Evolutionary conservation across 37 sponge, comb jelly and placozoan species (phyloP), one percentile per base, ranked within the genome.

Genomic region (Diacarnus erythraeanus): DNA sequence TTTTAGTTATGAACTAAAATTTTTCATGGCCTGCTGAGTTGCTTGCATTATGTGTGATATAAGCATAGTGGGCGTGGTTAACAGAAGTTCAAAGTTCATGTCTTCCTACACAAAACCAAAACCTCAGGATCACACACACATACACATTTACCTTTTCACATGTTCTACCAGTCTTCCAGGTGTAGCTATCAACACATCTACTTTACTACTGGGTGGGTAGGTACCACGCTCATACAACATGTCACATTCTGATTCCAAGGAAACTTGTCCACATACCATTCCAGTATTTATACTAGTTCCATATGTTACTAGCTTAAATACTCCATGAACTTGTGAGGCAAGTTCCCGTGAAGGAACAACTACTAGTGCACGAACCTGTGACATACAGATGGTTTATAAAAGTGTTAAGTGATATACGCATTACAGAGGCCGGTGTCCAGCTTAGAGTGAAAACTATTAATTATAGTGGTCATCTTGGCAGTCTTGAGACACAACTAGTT

Each of bases 141-240:
- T n/a, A n/a, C n/a, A n/a, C n/a, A n/a, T 12, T 47, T 12, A 56
- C 69, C 64, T 8, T 3, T 74, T 25, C 23, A 92, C 34, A 74
- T 94, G 90, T 54, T 94, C 88, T 15, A 87, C 89, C 20, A 98
- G 84, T 18, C 91, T 69, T 0, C 96, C 99, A 37, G 99, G 99
- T 27, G 99, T 98, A 8, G 92, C 71, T 29, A 98, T 69, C 17
- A 94, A 41, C 1, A 98, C 66, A 59, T 95, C 92, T 33, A 87
- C 89, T 25, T 54, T 39, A 42, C 92, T 88, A 35, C 59, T 30
- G 10, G 74, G 38, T 47, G 85, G 85, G 34, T 69, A 64, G 66
- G 41, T 47, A 61, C 76, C 59, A 37, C 56, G 43, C 21, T 84
- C 78, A n/a, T 38, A 42, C 64, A 90, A 34, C 38, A 75, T 61